These are phyloP conservation scores for Leptogaster cylindrica DNA, from an alignment of 2,888 invertebrate genomes.

Conservation along the genomic window DNA sequence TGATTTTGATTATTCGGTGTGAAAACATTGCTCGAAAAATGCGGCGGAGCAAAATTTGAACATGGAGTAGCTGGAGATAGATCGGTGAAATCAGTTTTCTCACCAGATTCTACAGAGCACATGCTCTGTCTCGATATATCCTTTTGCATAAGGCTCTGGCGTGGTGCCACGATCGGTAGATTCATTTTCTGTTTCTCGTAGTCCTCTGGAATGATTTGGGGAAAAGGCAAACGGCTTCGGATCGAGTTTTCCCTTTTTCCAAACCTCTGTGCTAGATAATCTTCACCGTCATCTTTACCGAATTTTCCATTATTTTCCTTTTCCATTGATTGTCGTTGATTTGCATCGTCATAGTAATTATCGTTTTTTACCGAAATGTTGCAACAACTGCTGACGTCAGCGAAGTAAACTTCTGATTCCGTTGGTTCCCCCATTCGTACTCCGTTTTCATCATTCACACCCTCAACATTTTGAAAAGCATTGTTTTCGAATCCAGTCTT, in stretches of 20 bases:
- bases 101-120: slow-evolving; percentile 61
- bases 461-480: slow-evolving; percentile 77
- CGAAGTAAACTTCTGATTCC: slow-evolving; percentile 85
- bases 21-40: slow-evolving; percentile 41
- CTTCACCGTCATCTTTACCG: slow-evolving; percentile 62
- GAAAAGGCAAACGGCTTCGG: slow-evolving; percentile 67
- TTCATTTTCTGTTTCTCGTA: slow-evolving; percentile 53
- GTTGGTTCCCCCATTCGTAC: slow-evolving; percentile 65
- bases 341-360: slow-evolving; percentile 60
- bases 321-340: slow-evolving; percentile 45
- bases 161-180: slow-evolving; percentile 54
- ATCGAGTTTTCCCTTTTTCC: slow-evolving; percentile 68
- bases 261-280: slow-evolving; percentile 66
- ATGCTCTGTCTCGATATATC: slow-evolving; percentile 60
- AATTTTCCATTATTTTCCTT: slow-evolving; percentile 39
- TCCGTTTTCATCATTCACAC: slow-evolving; percentile 49
- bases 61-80: slow-evolving; percentile 61
- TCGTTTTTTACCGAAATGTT: slow-evolving; percentile 72
- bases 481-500: slow-evolving; percentile 75
- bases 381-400: slow-evolving; percentile 84
- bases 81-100: slow-evolving; percentile 62
- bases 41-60: slow-evolving; percentile 49
- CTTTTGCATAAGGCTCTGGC: slow-evolving; percentile 55
- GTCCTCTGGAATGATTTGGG: slow-evolving; percentile 62
- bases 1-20: slow-evolving; percentile 45